Conservation (phyloP, 1,140 invertebrate species). For the Danaus plexippus region DNA sequence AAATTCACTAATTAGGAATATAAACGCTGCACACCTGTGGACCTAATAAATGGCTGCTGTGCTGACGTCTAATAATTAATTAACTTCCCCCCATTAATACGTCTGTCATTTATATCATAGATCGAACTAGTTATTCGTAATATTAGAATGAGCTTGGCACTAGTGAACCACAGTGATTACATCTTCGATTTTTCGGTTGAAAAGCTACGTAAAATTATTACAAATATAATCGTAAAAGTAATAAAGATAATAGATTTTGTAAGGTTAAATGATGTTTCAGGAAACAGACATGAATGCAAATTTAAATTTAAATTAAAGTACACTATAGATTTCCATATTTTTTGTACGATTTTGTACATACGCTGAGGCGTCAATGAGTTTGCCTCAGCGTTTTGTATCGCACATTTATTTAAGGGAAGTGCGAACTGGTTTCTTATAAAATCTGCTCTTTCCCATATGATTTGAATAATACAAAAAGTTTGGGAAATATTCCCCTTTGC, state of each 20-base stretch:
- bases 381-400: too few relatives aligned
- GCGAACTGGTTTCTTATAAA: slow-evolving; percentile 24
- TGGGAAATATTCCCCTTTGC: slow-evolving; percentile 19
- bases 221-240: slow-evolving; percentile 2
- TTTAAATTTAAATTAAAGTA: too few relatives aligned
- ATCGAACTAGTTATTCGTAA: too few relatives aligned
- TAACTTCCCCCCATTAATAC: slow-evolving; percentile 22
- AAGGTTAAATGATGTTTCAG: too few relatives aligned
- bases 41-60: slow-evolving; percentile 26
- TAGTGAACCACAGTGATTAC: too few relatives aligned
- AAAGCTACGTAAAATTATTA: background rate
- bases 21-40: slow-evolving; percentile 47
- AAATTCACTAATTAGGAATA: slow-evolving; percentile 39
- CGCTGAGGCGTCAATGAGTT: too few relatives aligned
- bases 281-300: too few relatives aligned
- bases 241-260: background rate
- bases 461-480: slow-evolving; percentile 58
- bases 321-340: too few relatives aligned
- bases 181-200: background rate
- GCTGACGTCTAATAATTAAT: slow-evolving; percentile 38
- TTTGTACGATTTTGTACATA: too few relatives aligned
- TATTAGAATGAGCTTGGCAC: too few relatives aligned
- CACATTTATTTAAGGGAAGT: too few relatives aligned
- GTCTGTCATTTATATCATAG: background rate
- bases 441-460: slow-evolving; percentile 32